A percentile compares a stretch with the other conserved stretches of the same genome.
Conservation (phyloP, 1,140 invertebrate species). For the Probaryconus sp. region DNA sequence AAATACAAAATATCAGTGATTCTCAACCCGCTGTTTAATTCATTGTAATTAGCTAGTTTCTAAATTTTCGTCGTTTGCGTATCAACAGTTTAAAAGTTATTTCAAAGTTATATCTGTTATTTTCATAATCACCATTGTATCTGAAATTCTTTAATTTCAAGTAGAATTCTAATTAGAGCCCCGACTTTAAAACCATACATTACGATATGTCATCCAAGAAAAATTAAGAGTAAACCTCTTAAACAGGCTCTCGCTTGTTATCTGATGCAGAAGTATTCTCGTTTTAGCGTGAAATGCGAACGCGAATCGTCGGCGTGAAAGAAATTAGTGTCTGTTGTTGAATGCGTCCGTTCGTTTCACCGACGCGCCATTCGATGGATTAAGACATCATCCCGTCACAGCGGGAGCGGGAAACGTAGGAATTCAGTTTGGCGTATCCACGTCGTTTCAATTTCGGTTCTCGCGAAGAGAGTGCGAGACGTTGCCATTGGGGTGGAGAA, state of each 20-base stretch:
- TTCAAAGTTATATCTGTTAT: too few species aligned
- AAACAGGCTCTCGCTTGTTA: constrained; percentile 52
- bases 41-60: too few species aligned
- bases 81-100: too few species aligned
- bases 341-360: constrained; percentile 62
- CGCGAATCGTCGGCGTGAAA: constrained; percentile 57
- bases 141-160: too few species aligned
- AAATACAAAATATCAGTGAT: too few species aligned
- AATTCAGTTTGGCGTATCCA: constrained; percentile 62
- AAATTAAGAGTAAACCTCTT: constrained; percentile 52
- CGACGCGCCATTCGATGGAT: constrained; percentile 61
- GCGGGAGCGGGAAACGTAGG: constrained; percentile 55
- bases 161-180: too few species aligned
- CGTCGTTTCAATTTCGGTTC: constrained; percentile 72
- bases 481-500: constrained; percentile 65
- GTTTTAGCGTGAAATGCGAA: constrained; percentile 56
- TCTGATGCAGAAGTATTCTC: constrained; percentile 55
- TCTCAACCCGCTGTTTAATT: too few species aligned
- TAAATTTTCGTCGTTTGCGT: too few species aligned
- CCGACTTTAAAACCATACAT: too few species aligned
- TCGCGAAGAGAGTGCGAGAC: constrained; percentile 61
- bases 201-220: constrained; percentile 26
- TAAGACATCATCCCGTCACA: constrained; percentile 60
- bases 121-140: too few species aligned
- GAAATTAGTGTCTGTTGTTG: constrained; percentile 60